Evolutionary conservation across 2,888 invertebrate genomes (phyloP), one percentile per base, ranked within the genome.

Genomic region (Drosophila nr. medialis): DNA sequence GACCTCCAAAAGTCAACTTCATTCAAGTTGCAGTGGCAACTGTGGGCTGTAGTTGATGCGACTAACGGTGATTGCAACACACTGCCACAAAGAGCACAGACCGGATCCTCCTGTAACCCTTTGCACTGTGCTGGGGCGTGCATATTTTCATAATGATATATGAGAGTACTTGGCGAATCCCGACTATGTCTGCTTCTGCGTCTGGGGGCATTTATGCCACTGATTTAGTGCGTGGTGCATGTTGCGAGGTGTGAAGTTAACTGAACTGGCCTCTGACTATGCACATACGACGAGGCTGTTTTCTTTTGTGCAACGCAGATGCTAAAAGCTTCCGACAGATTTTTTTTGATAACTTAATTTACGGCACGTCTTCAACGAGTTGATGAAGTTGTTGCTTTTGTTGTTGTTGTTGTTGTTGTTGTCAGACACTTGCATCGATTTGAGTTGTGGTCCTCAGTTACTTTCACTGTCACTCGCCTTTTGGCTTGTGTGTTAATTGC

Each of bases 291-390:
- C 61, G 75, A 58, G 45, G 61, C 54, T 48, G 53, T 68, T 70
- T 74, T 65, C 64, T 70, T 77, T 75, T 60, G 68, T 30, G 13
- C 56, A 56, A 30, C 63, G 68, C 55, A 74, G 77, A 85, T 87
- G 86, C 88, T 85, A 86, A 89, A 88, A 90, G 81, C 86, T 88
- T 86, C 86, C 89, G 86, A 90, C 89, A 86, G 74, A 70, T 67
- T 72, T 87, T 73, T 86, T 80, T 88, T 88, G 89, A 86, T 86
- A 86, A 83, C 90, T 86, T 90, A 86, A 86, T 86, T 86, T 88
- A 86, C 81, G 61, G 64, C 71, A 67, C 67, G 89, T 87, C 85
- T 81, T 64, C 72, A 50, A 55, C 63, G 70, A 67, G 72, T 70
- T 83, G 87, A 89, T 84, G 89, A 68, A 89, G 81, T 81, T 83